These are phyloP conservation scores for Chrosomus eos DNA, from an alignment of 2,797 vertebrate species.

Conservation along the genomic window DNA sequence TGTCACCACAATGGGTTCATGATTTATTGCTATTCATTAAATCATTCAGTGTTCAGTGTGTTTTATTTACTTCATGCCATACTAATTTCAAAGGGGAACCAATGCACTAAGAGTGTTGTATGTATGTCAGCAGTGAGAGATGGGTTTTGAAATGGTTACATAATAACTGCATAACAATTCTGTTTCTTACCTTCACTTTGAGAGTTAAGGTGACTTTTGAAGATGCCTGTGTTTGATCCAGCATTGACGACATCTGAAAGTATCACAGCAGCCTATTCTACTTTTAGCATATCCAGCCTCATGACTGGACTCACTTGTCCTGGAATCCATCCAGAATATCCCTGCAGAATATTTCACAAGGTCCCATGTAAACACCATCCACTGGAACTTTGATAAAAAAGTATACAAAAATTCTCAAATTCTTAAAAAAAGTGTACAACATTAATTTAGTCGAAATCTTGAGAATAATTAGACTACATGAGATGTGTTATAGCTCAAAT, in stretches of 20 bases:
- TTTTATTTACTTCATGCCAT: not conserved
- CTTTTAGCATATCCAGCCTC: conserved; percentile 47
- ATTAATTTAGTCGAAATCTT: not conserved
- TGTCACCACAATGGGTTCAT: not conserved
- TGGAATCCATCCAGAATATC: conserved; percentile 18
- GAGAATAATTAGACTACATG: not conserved
- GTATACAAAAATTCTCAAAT: no score
- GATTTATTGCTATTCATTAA: not conserved
- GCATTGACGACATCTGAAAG: conserved; percentile 19
- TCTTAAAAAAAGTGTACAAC: not conserved
- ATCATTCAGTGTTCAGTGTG: not conserved
- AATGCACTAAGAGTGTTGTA: not conserved
- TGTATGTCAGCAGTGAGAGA: not conserved
- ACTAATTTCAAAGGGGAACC: not conserved
- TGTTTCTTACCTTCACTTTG: not conserved
- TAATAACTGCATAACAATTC: conserved; percentile 18
- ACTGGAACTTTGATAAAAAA: not conserved
- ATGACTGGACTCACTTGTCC: conserved; percentile 26
- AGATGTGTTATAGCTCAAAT: not conserved
- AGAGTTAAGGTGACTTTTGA: conserved; percentile 47
- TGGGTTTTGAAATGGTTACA: conserved; percentile 18
- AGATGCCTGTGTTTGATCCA: conserved; percentile 38
- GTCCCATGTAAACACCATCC: not conserved
- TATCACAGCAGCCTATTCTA: conserved; percentile 27
- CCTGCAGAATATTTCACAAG: not conserved